Conservation (phyloP, 1,140 invertebrate species). For the Diorhabda elongata region DNA sequence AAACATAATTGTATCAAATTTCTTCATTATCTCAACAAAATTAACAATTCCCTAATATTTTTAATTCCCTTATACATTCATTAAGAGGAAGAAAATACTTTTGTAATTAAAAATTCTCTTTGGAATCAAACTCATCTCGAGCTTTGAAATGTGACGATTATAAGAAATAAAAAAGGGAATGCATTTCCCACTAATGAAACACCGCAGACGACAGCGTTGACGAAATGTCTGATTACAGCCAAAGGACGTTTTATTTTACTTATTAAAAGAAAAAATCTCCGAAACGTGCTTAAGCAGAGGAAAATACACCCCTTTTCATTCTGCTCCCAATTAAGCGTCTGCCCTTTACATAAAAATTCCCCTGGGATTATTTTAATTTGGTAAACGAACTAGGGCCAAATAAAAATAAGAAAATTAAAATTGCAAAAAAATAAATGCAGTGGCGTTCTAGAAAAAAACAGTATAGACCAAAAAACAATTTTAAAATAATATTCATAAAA, state of each 20-base stretch:
- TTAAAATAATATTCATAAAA: no score
- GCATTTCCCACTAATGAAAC: constrained; percentile 1
- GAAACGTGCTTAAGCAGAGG: neutral
- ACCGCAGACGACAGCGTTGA: neutral
- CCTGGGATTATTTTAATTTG: constrained; percentile 10
- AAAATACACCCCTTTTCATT: constrained; percentile 2
- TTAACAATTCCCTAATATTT: no score
- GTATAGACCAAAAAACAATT: no score
- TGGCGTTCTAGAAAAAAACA: neutral
- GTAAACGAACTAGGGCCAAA: constrained; percentile 1
- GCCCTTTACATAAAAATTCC: constrained; percentile 2
- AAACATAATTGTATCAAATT: no score
- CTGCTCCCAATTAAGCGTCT: neutral
- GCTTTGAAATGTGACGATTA: neutral
- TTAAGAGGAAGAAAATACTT: no score
- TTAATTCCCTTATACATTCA: no score
- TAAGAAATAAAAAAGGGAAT: constrained; percentile 1
- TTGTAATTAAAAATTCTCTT: neutral
- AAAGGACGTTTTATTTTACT: constrained; percentile 3
- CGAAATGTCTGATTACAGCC: constrained; percentile 1
- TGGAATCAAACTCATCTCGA: neutral
- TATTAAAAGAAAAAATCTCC: constrained; percentile 3
- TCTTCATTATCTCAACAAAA: no score
- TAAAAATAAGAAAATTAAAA: constrained; percentile 8
- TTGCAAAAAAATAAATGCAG: neutral